Conservation (phyloP, 2,888 invertebrate species). For the Cerastoderma edule region DNA sequence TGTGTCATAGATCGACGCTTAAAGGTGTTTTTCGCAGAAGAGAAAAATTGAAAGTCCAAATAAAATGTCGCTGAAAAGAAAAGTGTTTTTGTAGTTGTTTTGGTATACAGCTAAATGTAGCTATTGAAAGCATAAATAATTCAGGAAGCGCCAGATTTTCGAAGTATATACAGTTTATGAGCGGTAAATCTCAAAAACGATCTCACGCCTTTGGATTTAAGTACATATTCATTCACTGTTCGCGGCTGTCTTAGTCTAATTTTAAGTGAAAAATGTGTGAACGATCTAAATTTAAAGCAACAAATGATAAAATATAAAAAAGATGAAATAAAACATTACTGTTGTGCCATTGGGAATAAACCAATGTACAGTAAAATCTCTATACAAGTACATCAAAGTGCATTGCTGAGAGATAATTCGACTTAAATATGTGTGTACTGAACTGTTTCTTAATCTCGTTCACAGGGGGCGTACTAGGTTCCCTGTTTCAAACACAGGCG, state of each 20-base stretch:
- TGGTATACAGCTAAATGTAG: neutral
- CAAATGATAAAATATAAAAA: neutral
- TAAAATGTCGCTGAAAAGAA: neutral
- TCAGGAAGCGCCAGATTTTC: neutral
- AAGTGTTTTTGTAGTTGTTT: neutral
- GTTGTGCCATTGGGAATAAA: too few species aligned
- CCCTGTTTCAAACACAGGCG: neutral
- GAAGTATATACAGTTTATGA: too few species aligned
- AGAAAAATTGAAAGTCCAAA: neutral
- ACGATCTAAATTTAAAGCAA: neutral
- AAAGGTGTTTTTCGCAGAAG: neutral
- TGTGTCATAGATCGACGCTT: too few species aligned
- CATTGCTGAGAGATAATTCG: too few species aligned
- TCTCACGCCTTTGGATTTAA: too few species aligned
- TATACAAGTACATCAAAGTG: too few species aligned
- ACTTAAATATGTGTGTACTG: neutral
- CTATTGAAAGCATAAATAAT: neutral
- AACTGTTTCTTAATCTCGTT: neutral
- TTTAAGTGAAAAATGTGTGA: too few species aligned
- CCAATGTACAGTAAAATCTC: too few species aligned
- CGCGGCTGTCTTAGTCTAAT: too few species aligned
- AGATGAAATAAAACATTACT: too few species aligned
- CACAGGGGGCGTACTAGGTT: constrained; percentile 1
- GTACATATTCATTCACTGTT: too few species aligned
- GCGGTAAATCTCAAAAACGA: too few species aligned